Evolutionary conservation across 2,797 vertebrate species (phyloP).

Genomic region (Lepilemur septentrionalis): DNA sequence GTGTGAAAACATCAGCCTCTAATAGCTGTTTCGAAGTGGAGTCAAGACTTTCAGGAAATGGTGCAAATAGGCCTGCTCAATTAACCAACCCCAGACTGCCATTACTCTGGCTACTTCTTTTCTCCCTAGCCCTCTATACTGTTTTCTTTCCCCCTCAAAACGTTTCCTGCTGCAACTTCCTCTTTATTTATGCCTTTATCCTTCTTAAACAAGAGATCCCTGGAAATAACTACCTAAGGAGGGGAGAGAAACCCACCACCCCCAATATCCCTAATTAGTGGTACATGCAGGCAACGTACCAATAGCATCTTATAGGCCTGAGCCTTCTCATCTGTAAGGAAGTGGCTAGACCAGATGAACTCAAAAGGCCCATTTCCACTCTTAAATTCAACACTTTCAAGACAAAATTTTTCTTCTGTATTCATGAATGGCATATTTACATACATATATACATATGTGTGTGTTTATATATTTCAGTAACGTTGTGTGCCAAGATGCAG

Average conservation of each 20-base stretch:
- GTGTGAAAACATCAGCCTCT: neutral
- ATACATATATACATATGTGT: no score
- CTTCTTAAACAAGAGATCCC: neutral
- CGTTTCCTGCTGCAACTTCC: neutral
- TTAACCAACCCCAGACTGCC: neutral
- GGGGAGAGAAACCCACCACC: neutral
- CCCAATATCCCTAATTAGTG: neutral
- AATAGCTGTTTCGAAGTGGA: neutral
- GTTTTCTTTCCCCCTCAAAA: neutral
- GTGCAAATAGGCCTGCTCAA: neutral
- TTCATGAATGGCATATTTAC: neutral
- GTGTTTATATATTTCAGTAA: neutral
- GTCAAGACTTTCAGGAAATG: conserved; percentile 25
- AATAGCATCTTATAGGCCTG: neutral
- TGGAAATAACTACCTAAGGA: neutral
- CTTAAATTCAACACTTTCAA: neutral
- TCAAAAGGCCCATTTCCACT: neutral
- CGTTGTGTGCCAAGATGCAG: conserved; percentile 6
- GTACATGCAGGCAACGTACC: neutral
- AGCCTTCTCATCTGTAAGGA: neutral
- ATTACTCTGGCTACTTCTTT: neutral
- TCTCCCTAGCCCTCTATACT: neutral
- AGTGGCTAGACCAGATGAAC: neutral
- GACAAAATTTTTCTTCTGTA: neutral
- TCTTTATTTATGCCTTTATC: neutral